Base-by-base conservation (phyloP, 2,113 vertebrate species). In the Cyanistes caeruleus region DNA sequence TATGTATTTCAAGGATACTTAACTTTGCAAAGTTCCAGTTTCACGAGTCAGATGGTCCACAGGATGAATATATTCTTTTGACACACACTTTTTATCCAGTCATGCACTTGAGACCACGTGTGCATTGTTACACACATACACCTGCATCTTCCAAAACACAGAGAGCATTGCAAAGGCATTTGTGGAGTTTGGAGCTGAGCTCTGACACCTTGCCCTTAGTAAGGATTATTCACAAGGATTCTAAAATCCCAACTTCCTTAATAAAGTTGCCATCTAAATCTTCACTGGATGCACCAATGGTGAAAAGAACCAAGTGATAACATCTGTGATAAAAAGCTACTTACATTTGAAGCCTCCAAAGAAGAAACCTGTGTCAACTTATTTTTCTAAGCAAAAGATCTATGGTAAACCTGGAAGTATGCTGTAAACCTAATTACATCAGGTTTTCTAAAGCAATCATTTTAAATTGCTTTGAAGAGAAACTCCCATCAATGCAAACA, bases 341-440 rank as follows among this genome's bases (percentile, higher is more conserved):
- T 81, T 65, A 30, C 9, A 51, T 72, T 21, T 89, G 73, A 75
- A 92, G 48, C 15, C 43, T 60, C 55, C 33, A 68, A 88, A 84
- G 22, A 87, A 11, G 27, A 93, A 94, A 88, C 24, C 58, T 51
- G 25, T 35, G 37, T 78, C 43, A 11, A 52, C 35, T 64, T 72
- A 41, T 41, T 89, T 75, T 93, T 84, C 72, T 73, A 76, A 82
- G 52, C 74, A 89, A 69, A 84, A 90, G 30, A 49, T 65, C 41
- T 80, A 2, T 27, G 13, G 58, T 80, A 93, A 92, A 76, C 31
- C 41, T 94, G 79, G 59, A 87, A 80, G 41, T 52, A 37, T 25
- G 49, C 20, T 58, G 15, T 64, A 59, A 82, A 39, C 31, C 51
- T 92, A 95, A 90, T 70, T 76, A 56, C 24, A 51, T 80, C 46